phyloP scores from a whole-genome alignment of 2,888 invertebrate genomes.

The Temnothorax ravouxi region DNA sequence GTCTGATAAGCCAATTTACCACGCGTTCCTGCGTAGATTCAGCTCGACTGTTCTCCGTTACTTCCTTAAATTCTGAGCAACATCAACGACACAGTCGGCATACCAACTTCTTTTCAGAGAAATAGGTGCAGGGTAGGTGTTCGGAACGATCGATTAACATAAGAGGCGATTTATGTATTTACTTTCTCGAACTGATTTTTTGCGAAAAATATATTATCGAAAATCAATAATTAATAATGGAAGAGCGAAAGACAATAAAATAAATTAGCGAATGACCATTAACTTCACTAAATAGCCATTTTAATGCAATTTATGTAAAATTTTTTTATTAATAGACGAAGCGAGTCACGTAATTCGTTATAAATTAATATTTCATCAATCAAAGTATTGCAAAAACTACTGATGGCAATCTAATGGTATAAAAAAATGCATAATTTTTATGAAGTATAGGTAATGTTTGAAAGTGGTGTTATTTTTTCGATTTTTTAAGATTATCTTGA shows the following conservation, averaged over 20 bases:
- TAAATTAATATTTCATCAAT: slow-evolving; percentile 8
- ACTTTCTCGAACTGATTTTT: neutral
- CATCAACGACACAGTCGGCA: neutral
- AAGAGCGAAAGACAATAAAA: neutral
- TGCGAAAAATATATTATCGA: slow-evolving; percentile 13
- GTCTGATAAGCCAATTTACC: slow-evolving; percentile 56
- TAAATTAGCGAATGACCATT: neutral
- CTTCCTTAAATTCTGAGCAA: slow-evolving; percentile 31
- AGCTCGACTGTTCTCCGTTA: slow-evolving; percentile 33
- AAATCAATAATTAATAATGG: slow-evolving; percentile 8
- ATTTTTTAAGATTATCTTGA: neutral
- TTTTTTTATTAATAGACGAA: slow-evolving; percentile 6
- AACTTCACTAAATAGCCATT: slow-evolving; percentile 11
- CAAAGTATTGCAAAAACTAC: slow-evolving; percentile 4
- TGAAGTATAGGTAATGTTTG: neutral
- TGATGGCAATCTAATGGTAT: neutral
- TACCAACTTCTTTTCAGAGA: slow-evolving; percentile 6
- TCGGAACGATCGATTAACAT: slow-evolving; percentile 4
- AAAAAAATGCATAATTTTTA: neutral
- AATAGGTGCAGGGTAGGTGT: neutral
- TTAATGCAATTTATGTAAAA: slow-evolving; percentile 9
- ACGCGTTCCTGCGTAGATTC: slow-evolving; percentile 36
- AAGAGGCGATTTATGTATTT: slow-evolving; percentile 3
- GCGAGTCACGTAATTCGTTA: neutral
- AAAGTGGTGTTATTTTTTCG: neutral